Evolutionary conservation across 2,797 vertebrate species (phyloP), one percentile per base, ranked within the genome.

Genomic region (Anguilla obscura): DNA sequence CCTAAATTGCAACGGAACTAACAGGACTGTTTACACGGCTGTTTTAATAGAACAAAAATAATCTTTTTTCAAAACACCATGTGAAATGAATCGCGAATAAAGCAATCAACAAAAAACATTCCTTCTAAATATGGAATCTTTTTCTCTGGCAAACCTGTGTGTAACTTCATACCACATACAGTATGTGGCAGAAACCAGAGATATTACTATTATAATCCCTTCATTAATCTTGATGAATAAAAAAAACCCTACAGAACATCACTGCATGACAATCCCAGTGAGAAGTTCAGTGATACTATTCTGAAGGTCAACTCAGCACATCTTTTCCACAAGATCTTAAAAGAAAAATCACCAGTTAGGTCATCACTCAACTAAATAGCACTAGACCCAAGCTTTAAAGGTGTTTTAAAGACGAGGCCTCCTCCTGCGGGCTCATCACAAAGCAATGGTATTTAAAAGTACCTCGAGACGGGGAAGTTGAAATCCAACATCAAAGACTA

Each of bases 401-500:
- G 7, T 8, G 7, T 45, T 27, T 5, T 1, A 48, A 24, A 48
- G 21, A 82, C 79, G 50, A 21, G 79, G 45, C 45, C 79, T 82
- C 56, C 27, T 10, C 8, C 45, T 82, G 45, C 48, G 76, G n/a
- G 24, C 36, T 60, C 84, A 60, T 8, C 84, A 85, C 33, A 33
- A 60, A 60, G 52, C 84, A 33, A 85, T 3, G 30, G 21, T 60
- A 45, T n/a, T 7, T 48, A 63, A 69, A 60, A 66, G 5, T 10
- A 21, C 18, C n/a, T 86, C 40, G 33, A 10, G 18, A 66, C 1
- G 9, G 48, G 56, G 21, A 56, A 90, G 88, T 88, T 6, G 63
- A 86, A 90, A 87, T 48, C 89, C 88, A 88, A 90, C 91, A 91
- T 93, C 92, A 93, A 92, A 93, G 92, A 76, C 84, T 84, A 45